These are phyloP conservation scores for Drosophila ficusphila DNA, from an alignment of 1,140 invertebrate species.

Conservation along the genomic window DNA sequence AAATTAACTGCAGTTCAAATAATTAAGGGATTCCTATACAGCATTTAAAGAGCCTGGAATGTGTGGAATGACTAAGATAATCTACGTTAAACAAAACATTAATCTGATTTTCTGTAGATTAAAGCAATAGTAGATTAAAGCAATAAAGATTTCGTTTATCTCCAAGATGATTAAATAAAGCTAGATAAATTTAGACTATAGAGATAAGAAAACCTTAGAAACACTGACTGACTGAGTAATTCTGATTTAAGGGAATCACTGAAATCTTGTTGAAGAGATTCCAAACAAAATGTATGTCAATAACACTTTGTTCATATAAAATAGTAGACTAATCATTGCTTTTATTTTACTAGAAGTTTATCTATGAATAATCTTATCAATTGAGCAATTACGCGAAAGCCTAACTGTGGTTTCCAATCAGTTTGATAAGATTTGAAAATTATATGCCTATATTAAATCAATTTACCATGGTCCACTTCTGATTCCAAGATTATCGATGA, in stretches of 20 bases:
- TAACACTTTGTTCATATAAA: background rate
- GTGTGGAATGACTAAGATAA: background rate
- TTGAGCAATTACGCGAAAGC: background rate
- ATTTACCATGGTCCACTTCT: background rate
- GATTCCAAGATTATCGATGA: conserved; percentile 93
- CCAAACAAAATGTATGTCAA: background rate
- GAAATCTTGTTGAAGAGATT: background rate
- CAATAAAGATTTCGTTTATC: background rate
- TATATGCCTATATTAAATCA: background rate
- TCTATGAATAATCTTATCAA: background rate
- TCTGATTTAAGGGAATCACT: background rate
- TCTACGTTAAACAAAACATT: background rate
- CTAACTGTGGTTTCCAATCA: background rate
- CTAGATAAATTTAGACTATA: background rate
- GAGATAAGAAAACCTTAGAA: background rate
- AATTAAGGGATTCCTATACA: background rate
- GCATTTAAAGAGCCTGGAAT: no score
- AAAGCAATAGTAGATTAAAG: no score
- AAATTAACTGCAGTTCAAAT: background rate
- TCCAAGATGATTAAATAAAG: background rate
- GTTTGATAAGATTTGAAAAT: background rate
- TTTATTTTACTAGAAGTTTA: background rate
- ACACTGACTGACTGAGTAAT: background rate
- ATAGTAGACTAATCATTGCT: background rate
- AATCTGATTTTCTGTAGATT: no score